A percentile compares a stretch with the other conserved stretches of the same genome.
Conservation (phyloP, 2,888 invertebrate species). For the Digitonthophagus gazella region DNA sequence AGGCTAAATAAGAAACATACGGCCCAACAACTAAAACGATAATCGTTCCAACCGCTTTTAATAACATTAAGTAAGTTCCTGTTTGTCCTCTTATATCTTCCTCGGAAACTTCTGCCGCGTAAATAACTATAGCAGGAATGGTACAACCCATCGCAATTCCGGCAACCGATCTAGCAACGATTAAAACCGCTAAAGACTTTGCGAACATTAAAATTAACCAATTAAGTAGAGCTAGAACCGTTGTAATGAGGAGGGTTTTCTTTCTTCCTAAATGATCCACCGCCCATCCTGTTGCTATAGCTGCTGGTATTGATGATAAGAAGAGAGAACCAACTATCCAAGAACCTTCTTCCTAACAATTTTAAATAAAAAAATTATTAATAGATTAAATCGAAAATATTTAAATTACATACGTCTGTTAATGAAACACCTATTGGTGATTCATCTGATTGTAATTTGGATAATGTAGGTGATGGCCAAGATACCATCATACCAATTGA, state of each 20-base stretch:
- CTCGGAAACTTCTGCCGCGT: slow-evolving; percentile 48
- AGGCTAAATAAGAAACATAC: slow-evolving; percentile 44
- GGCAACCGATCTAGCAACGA: slow-evolving; percentile 61
- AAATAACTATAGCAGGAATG: slow-evolving; percentile 36
- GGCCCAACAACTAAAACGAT: slow-evolving; percentile 48
- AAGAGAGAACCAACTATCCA: slow-evolving; percentile 1
- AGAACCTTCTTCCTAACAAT: slow-evolving; percentile 13
- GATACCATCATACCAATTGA: slow-evolving; percentile 28
- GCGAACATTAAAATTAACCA: slow-evolving; percentile 47
- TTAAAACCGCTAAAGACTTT: slow-evolving; percentile 53
- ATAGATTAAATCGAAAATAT: not conserved
- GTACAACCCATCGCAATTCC: slow-evolving; percentile 65
- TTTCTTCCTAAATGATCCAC: slow-evolving; percentile 59
- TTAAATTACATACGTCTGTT: slow-evolving; percentile 23
- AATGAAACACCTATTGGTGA: slow-evolving; percentile 33
- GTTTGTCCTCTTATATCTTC: slow-evolving; percentile 54
- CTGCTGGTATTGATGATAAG: not conserved
- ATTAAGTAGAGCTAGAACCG: slow-evolving; percentile 55
- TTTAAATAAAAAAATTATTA: slow-evolving; percentile 11
- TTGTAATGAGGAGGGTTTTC: slow-evolving; percentile 53
- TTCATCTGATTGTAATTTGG: slow-evolving; percentile 29
- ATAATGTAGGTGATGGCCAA: slow-evolving; percentile 35
- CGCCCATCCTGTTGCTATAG: slow-evolving; percentile 52
- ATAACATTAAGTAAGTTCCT: slow-evolving; percentile 39
- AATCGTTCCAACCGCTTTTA: slow-evolving; percentile 48